A percentile compares a stretch with the other conserved stretches of the same genome.
These are phyloP conservation scores for Crocuta crocuta DNA, from an alignment of 2,113 vertebrate genomes.

Conservation along the genomic window DNA sequence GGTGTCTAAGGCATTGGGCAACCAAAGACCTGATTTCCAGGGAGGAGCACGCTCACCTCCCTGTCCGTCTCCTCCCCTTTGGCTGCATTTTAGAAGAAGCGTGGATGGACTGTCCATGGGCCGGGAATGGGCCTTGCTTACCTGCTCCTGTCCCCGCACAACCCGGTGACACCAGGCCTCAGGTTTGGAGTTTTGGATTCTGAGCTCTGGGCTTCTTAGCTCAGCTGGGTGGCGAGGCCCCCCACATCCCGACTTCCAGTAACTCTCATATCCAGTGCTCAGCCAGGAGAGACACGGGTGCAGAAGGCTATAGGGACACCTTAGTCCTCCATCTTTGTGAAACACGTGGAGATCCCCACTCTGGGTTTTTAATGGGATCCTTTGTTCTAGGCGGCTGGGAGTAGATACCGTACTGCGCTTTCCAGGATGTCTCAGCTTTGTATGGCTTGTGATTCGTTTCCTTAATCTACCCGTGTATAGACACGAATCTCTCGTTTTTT, in stretches of 20 bases:
- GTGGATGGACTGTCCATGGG: fast-evolving
- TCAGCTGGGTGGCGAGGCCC: not conserved
- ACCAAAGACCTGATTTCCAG: not conserved
- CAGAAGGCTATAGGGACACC: not conserved
- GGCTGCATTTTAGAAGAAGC: not conserved
- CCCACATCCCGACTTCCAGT: not conserved
- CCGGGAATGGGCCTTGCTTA: not conserved
- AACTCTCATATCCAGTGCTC: not conserved
- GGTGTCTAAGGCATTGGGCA: not conserved
- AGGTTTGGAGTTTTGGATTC: not conserved
- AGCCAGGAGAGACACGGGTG: not conserved
- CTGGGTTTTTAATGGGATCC: not conserved
- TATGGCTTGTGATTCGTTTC: slow-evolving; percentile 72
- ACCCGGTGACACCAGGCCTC: not conserved
- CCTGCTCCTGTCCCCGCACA: fast-evolving
- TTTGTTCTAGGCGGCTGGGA: not conserved
- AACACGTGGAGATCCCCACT: not conserved
- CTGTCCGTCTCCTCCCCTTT: fast-evolving
- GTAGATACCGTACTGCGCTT: slow-evolving; percentile 40
- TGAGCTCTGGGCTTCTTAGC: not conserved
- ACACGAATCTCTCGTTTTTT: slow-evolving; percentile 40
- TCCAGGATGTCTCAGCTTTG: slow-evolving; percentile 61
- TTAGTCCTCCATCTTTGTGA: not conserved
- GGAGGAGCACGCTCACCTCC: fast-evolving
- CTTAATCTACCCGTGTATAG: slow-evolving; percentile 67